phyloP scores from a whole-genome alignment of 2,888 invertebrate genomes.

The Cephus runcator region DNA sequence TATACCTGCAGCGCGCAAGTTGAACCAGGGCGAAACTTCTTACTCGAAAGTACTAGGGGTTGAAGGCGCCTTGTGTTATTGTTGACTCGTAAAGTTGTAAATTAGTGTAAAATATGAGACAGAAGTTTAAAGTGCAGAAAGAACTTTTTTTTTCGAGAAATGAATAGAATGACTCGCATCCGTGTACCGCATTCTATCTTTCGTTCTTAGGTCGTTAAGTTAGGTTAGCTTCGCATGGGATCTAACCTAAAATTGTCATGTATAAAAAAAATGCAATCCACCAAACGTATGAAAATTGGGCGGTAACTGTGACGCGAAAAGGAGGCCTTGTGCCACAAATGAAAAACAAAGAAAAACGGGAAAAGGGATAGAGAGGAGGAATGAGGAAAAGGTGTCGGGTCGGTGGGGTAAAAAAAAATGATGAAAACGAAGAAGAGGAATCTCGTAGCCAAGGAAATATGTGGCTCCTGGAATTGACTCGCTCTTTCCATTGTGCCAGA shows the following conservation, averaged over 20 bases:
- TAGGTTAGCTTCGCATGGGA: background rate
- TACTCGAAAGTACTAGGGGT: background rate
- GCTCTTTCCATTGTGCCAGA: slow-evolving; percentile 4
- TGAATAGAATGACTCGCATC: background rate
- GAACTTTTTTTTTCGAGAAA: background rate
- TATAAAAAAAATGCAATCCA: background rate
- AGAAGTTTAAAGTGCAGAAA: background rate
- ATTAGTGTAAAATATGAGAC: background rate
- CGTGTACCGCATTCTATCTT: background rate
- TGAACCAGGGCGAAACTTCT: background rate
- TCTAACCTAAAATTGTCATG: background rate
- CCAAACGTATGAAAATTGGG: background rate
- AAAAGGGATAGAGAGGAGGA: slow-evolving; percentile 9
- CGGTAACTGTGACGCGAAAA: background rate
- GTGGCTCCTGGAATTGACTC: slow-evolving; percentile 3
- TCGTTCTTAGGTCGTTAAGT: background rate
- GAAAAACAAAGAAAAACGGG: slow-evolving; percentile 1
- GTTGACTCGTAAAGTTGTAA: background rate
- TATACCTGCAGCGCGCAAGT: background rate
- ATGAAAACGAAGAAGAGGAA: background rate
- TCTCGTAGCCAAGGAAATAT: background rate
- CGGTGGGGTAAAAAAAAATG: background rate
- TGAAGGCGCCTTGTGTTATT: background rate
- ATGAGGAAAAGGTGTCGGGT: slow-evolving; percentile 16
- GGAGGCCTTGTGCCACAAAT: slow-evolving; percentile 3